phyloP scores from a whole-genome alignment of 2,888 invertebrate genomes.

The Julus scandinavius region DNA sequence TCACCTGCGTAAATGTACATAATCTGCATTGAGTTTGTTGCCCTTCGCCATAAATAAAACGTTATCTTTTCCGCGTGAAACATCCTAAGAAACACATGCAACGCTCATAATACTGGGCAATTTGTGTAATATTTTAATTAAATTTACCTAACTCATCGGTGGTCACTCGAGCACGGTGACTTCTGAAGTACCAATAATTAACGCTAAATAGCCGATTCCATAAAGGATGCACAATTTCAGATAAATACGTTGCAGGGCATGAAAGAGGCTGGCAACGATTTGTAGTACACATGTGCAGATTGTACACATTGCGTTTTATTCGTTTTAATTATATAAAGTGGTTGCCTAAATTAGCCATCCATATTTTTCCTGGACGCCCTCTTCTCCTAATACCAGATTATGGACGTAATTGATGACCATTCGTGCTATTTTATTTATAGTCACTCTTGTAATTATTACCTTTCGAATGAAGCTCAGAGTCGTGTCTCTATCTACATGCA shows the following conservation, averaged over 20 bases:
- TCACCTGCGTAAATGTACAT: neutral
- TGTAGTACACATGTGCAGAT: neutral
- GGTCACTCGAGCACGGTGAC: constrained; percentile 38
- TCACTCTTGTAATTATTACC: neutral
- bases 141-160: constrained; percentile 12
- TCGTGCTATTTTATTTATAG: neutral
- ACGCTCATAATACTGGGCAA: neutral
- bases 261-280: neutral
- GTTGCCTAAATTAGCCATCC: neutral
- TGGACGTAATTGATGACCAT: neutral
- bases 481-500: neutral
- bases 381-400: neutral
- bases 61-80: neutral
- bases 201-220: neutral
- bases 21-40: constrained; percentile 34
- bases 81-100: neutral
- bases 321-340: neutral
- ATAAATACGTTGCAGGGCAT: neutral
- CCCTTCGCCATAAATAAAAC: neutral
- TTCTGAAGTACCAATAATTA: constrained; percentile 29
- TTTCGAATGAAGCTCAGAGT: neutral
- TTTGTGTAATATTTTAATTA: neutral
- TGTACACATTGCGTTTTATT: neutral
- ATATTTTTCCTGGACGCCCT: neutral
- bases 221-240: neutral